Evolutionary conservation across 2,797 vertebrate genomes (phyloP).

Genomic region (Aulostomus chinensis): DNA sequence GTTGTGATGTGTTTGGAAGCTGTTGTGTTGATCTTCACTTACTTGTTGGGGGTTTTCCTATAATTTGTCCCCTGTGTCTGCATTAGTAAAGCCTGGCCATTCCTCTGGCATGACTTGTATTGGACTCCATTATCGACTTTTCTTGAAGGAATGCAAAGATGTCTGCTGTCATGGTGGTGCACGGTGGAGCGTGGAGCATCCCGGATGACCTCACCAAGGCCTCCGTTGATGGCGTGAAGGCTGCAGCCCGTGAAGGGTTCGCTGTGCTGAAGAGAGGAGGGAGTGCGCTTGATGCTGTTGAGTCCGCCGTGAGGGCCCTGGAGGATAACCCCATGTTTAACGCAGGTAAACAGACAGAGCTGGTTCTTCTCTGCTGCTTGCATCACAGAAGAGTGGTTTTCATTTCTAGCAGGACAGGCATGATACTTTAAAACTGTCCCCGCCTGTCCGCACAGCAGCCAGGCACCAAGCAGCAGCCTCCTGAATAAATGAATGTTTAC

Average conservation of each 20-base stretch:
- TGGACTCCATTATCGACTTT: neutral
- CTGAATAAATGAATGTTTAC: too few relatives aligned
- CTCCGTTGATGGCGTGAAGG: constrained; percentile 75
- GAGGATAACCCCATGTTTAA: constrained; percentile 78
- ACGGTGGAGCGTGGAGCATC: constrained; percentile 83
- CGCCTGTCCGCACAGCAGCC: too few relatives aligned
- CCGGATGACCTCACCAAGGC: constrained; percentile 68
- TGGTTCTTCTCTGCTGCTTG: too few relatives aligned
- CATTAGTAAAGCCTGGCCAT: neutral
- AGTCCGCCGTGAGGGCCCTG: constrained; percentile 74
- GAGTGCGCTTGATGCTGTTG: constrained; percentile 79
- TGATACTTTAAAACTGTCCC: too few relatives aligned
- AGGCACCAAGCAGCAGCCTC: too few relatives aligned
- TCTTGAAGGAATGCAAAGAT: constrained; percentile 44
- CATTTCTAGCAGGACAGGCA: too few relatives aligned
- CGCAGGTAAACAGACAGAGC: constrained; percentile 66
- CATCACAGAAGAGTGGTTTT: too few relatives aligned
- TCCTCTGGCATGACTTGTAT: neutral
- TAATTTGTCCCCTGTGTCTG: too few relatives aligned
- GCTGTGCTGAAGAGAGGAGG: constrained; percentile 67
- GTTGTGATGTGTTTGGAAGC: too few relatives aligned
- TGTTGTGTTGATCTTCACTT: too few relatives aligned
- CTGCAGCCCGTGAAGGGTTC: constrained; percentile 64
- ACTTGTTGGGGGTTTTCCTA: too few relatives aligned
- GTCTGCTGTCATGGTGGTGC: constrained; percentile 80